Percentiles rank a stretch among this genome's conserved stretches.
These are phyloP conservation scores for Bettongia penicillata DNA, from an alignment of 2,113 vertebrate genomes.

Conservation along the genomic window DNA sequence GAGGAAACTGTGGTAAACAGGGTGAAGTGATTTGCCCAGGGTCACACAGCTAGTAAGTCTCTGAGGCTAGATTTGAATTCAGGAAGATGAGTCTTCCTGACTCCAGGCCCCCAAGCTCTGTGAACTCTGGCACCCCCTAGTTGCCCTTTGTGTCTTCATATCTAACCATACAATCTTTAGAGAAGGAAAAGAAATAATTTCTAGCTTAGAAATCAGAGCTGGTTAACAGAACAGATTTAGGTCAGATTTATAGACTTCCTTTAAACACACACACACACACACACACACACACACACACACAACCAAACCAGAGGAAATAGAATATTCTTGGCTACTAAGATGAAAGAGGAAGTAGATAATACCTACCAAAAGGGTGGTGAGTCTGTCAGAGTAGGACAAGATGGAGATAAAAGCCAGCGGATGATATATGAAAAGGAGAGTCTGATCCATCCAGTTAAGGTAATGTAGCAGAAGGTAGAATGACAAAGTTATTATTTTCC, in stretches of 20 bases:
- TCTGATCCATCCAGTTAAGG: background rate
- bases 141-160: background rate
- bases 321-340: background rate
- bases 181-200: background rate
- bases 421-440: background rate
- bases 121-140: too few species aligned
- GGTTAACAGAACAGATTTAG: background rate
- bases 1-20: background rate
- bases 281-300: too few species aligned
- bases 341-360: background rate
- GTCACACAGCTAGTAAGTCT: background rate
- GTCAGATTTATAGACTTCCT: background rate
- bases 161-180: background rate
- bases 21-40: background rate
- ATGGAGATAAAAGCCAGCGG: background rate
- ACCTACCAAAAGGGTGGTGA: background rate
- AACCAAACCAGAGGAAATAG: background rate
- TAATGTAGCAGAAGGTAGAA: background rate
- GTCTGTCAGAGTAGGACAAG: background rate
- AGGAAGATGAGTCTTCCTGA: background rate
- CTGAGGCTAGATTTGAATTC: background rate
- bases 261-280: too few species aligned
- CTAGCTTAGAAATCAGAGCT: background rate
- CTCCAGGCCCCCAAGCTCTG: background rate
- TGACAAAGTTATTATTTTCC: background rate